Base-by-base conservation (phyloP, 2,888 invertebrate species). In the Hydraecia micacea region DNA sequence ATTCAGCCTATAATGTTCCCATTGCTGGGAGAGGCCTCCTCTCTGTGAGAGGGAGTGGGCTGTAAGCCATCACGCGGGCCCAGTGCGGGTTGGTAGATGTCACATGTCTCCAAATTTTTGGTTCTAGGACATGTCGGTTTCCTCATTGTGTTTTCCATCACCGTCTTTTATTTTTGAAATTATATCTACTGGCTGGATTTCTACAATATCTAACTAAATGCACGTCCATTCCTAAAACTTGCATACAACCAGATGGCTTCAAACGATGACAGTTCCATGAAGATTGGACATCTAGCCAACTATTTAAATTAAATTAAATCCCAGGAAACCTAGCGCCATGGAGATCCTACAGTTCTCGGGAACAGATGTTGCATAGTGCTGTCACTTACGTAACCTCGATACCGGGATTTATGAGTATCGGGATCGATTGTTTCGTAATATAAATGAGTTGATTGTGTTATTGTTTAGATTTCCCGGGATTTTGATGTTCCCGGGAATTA, bases 311-410 rank as follows among this genome's bases (percentile, higher is more conserved):
- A n/a, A 75, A 81, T 28, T n/a, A 62, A 71, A 79, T 86, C 73
- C 78, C n/a, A 25, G 36, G 73, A 85, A 86, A 86, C 25, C 42
- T 32, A 25, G 66, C 74, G 62, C 32, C n/a, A 49, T 74, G 65
- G 70, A 18, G 42, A 36, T 62, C 62, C 58, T 85, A 81, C 39
- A 18, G 58, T 49, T 28, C 36, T 25, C 39, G 49, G 11, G 55
- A 86, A 76, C 84, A 85, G 83, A 86, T 85, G 84, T 79, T 85
- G 71, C 63, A 74, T 86, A 86, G 86, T 86, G 84, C 78, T 84
- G 86, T 76, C 73, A 86, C 77, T 83, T 75, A 77, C 42, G 71
- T 65, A 78, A 79, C 68, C 75, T 68, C 78, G 58, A 86, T 65
- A 63, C 78, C 84, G 75, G 83, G 73, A 86, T 84, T 83, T 83